Evolutionary conservation across 2,113 vertebrate species (phyloP), one percentile per base, ranked within the genome.

Genomic region (Micronycteris hirsuta): DNA sequence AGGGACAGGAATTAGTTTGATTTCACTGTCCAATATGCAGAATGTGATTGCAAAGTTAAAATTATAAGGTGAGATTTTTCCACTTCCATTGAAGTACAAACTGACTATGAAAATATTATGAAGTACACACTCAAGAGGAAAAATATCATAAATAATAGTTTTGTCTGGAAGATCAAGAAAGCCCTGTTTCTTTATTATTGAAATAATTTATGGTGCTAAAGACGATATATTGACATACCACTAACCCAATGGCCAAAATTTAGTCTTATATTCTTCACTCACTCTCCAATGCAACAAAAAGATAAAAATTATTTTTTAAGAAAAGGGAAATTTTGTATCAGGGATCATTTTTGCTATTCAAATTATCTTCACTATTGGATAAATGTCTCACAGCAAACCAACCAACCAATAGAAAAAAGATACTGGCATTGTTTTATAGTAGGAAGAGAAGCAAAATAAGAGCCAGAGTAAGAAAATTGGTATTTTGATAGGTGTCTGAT

Each of bases 1-100:
- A 97, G 95, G 88, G 94, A 82, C 84, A 97, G 83, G 92, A 94
- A 87, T 96, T 95, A 76, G 68, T 97, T 95, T 68, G 20, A 95
- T 98, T 98, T 94, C 86, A 92, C 74, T 97, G 93, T 67, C 92
- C 74, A 96, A 95, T 96, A 93, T 95, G 82, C 0, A 95, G 83
- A 91, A 85, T 96, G 96, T 96, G 54, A 96, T 95, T 96, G 1
- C 77, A 98, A 97, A 98, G 81, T 96, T 97, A 87, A 92, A 92
- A 98, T 95, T 88, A 65, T 43, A 96, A 97, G 31, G 1, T 52
- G 52, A 54, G 28, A 91, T 19, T 65, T 43, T 58, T 49, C 78
- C 84, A 95, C 7, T 84, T 74, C 56, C 33, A 15, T 89, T 95
- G 81, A 97, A 97, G 93, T 47, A 56, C 28, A 82, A 88, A 41